phyloP scores from a whole-genome alignment of 2,113 vertebrate genomes.

The Neofelis nebulosa region DNA sequence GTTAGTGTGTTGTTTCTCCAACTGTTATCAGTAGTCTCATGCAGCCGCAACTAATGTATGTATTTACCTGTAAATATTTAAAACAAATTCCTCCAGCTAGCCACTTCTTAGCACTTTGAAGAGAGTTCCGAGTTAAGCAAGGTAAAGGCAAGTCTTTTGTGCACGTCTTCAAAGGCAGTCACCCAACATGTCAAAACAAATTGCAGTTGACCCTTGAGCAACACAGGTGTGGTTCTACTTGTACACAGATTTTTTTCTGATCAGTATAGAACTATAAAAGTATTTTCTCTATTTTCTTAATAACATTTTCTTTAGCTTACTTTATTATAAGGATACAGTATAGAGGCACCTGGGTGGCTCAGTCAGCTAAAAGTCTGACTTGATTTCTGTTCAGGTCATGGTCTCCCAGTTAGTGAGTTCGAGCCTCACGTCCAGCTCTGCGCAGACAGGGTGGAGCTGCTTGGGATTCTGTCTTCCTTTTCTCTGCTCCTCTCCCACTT shows the following conservation, averaged over 20 bases:
- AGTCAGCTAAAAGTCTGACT: too few species aligned
- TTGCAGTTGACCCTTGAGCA: background rate
- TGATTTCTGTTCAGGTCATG: too few species aligned
- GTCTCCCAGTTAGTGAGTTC: too few species aligned
- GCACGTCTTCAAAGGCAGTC: background rate
- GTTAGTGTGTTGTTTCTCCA: background rate
- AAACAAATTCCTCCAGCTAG: background rate
- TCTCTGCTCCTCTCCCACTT: too few species aligned
- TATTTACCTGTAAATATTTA: constrained; percentile 24
- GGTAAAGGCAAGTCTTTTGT: background rate
- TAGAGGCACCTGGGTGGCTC: too few species aligned
- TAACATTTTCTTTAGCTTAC: background rate
- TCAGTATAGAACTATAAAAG: background rate
- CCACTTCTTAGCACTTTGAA: background rate
- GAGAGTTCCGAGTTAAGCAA: background rate
- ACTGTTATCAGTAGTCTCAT: background rate
- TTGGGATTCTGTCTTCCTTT: too few species aligned
- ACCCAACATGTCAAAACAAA: background rate
- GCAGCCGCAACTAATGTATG: background rate
- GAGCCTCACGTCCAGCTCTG: too few species aligned
- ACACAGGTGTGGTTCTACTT: background rate
- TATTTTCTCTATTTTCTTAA: background rate
- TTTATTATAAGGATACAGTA: background rate
- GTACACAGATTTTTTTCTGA: background rate
- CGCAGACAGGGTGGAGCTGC: too few species aligned